Conservation (phyloP, 2,797 vertebrate species). For the Dromococcyx pavoninus region DNA sequence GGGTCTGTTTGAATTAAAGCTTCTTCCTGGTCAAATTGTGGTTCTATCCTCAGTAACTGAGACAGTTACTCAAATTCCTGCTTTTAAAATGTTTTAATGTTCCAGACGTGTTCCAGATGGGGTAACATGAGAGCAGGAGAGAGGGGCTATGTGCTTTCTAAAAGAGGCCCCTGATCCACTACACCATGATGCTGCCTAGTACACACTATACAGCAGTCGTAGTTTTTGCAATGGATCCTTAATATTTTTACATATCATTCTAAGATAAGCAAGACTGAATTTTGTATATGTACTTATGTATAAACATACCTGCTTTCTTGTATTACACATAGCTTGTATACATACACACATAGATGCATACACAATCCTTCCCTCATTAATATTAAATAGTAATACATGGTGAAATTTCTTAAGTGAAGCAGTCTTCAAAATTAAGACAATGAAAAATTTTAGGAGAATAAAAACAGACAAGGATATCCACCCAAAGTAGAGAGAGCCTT, state of each 20-base stretch:
- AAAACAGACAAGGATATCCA: not conserved
- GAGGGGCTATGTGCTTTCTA: not conserved
- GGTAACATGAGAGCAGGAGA: not conserved
- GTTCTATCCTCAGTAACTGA: not conserved
- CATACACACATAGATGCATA: not conserved
- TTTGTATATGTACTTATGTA: not conserved
- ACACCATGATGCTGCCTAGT: not conserved
- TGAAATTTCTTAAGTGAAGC: not conserved
- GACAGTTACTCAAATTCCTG: not conserved
- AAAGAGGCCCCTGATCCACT: not conserved
- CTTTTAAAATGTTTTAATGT: not conserved
- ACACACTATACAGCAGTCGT: not conserved
- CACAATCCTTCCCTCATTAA: not conserved
- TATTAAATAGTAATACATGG: not conserved
- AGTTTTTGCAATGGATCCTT: not conserved
- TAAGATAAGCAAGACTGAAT: not conserved
- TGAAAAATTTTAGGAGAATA: not conserved
- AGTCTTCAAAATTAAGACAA: not conserved
- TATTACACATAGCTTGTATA: not conserved
- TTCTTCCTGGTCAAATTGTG: not conserved
- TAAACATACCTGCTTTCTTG: not conserved
- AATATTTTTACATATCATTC: not conserved
- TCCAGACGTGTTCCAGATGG: not conserved
- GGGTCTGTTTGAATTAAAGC: constrained; percentile 8
- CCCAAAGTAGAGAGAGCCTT: not conserved